These are phyloP conservation scores for Leptocoma aspasia DNA, from an alignment of 2,113 vertebrate genomes.

Conservation along the genomic window DNA sequence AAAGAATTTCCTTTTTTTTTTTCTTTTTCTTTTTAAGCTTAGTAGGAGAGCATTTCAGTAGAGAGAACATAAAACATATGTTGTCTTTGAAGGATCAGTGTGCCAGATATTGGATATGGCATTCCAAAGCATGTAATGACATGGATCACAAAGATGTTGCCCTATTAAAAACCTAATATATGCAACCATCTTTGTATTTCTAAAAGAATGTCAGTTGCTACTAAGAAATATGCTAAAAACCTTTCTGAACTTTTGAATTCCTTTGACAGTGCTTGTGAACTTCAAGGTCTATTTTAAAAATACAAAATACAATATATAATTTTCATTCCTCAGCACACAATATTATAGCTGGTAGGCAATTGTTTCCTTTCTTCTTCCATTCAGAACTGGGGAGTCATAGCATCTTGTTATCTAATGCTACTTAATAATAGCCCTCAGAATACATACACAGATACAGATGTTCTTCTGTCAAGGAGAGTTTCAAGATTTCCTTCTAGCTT, in stretches of 20 bases:
- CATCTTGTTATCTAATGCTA: neutral
- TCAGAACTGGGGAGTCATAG: neutral
- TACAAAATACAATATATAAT: neutral
- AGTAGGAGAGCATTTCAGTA: neutral
- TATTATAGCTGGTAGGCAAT: slow-evolving; percentile 2
- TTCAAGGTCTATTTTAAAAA: slow-evolving; percentile 7
- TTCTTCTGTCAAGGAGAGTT: neutral
- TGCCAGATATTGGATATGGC: neutral
- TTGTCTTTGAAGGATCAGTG: slow-evolving; percentile 19
- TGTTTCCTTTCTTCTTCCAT: slow-evolving; percentile 20
- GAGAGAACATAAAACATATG: neutral
- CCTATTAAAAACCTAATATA: slow-evolving; percentile 32
- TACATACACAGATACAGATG: neutral
- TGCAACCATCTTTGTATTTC: slow-evolving; percentile 14
- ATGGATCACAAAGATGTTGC: neutral
- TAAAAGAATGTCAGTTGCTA: slow-evolving; percentile 29
- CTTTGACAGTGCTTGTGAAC: slow-evolving; percentile 37
- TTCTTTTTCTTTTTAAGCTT: neutral
- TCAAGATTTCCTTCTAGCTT: neutral
- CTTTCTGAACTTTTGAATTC: slow-evolving; percentile 32
- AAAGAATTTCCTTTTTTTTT: neutral
- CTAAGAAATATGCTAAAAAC: slow-evolving; percentile 26
- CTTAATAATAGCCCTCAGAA: neutral
- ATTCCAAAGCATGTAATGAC: slow-evolving; percentile 1
- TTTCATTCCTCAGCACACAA: neutral